These are phyloP conservation scores for Mechanitis messenoides DNA, from an alignment of 2,888 invertebrate species.

Conservation along the genomic window DNA sequence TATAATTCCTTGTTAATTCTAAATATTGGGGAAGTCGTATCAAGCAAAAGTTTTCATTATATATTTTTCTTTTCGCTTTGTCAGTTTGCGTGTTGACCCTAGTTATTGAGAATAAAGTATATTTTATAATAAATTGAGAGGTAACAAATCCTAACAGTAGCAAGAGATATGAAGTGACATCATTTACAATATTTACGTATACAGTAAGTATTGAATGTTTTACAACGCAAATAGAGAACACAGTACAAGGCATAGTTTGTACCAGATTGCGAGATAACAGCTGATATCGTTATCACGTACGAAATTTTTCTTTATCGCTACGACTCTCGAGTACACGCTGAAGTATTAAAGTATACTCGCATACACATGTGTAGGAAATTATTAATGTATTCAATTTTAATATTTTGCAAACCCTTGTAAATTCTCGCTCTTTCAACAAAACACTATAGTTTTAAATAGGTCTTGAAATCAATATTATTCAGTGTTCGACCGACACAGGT, in stretches of 20 bases:
- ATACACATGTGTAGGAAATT: not conserved
- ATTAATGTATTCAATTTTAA: not conserved
- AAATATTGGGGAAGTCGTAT: too few relatives aligned
- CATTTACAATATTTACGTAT: conserved; percentile 18
- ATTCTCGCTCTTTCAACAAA: not conserved
- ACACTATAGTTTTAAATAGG: not conserved
- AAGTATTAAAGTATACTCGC: conserved; percentile 15
- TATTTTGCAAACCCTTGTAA: conserved; percentile 1
- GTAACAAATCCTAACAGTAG: conserved; percentile 15
- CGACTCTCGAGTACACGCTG: conserved; percentile 17
- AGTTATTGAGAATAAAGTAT: too few relatives aligned
- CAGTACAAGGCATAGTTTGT: conserved; percentile 61
- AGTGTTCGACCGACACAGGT: too few relatives aligned
- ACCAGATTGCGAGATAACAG: conserved; percentile 60
- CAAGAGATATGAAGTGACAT: conserved; percentile 7
- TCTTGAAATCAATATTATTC: not conserved
- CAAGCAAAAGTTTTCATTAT: too few relatives aligned
- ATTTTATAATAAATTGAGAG: too few relatives aligned
- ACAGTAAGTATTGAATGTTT: conserved; percentile 18
- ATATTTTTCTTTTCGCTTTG: too few relatives aligned
- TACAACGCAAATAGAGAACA: conserved; percentile 28
- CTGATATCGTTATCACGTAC: conserved; percentile 49
- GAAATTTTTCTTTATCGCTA: conserved; percentile 38
- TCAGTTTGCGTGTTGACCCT: too few relatives aligned
- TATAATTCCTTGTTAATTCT: conserved; percentile 1